phyloP scores from a whole-genome alignment of 2,113 vertebrate genomes.

The Phalacrocorax pelagicus region DNA sequence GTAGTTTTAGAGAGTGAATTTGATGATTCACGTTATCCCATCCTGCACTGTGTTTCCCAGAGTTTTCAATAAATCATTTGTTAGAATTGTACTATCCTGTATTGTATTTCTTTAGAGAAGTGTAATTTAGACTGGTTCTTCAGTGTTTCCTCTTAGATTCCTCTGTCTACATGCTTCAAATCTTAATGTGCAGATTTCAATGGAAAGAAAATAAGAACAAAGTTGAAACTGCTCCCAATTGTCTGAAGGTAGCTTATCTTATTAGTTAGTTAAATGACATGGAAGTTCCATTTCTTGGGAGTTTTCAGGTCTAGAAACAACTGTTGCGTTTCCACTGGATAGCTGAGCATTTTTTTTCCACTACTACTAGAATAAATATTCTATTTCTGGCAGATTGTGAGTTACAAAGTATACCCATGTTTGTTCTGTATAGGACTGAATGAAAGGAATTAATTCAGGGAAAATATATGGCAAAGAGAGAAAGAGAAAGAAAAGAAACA shows the following conservation, averaged over 20 bases:
- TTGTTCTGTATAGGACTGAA: background rate
- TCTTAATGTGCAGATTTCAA: conserved; percentile 35
- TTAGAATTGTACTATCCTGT: background rate
- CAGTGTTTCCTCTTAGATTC: background rate
- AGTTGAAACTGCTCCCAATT: conserved; percentile 17
- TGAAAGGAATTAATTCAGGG: background rate
- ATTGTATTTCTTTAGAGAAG: conserved; percentile 27
- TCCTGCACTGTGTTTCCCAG: conserved; percentile 3
- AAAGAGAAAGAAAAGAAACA: background rate
- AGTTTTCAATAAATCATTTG: conserved; percentile 33
- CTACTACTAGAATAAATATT: background rate
- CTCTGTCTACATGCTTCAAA: conserved; percentile 14
- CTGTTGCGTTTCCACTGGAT: background rate
- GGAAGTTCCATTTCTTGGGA: background rate
- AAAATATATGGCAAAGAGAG: background rate
- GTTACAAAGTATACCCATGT: background rate
- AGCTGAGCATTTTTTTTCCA: background rate
- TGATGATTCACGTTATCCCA: conserved; percentile 38
- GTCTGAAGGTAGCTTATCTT: background rate
- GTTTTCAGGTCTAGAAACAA: conserved; percentile 12
- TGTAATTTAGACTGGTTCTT: background rate
- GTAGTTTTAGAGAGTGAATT: conserved; percentile 14
- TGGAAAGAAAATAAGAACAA: conserved; percentile 22
- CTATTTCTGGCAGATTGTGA: background rate
- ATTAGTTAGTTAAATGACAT: background rate